Conservation (phyloP, 2,888 invertebrate genomes). For the Ennomos quercinarius region DNA sequence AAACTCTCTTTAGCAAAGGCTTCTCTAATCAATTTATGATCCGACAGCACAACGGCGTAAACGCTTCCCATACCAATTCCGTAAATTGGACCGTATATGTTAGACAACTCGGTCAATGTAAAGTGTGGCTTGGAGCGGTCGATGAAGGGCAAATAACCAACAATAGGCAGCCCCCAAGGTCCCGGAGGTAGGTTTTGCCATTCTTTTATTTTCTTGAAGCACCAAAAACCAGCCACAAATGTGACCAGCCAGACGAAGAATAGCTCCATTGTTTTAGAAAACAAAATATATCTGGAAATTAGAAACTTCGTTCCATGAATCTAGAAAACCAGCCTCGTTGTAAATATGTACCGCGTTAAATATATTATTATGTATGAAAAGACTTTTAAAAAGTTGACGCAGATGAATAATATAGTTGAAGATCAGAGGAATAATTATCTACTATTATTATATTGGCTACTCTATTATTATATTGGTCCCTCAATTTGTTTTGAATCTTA, state of each 20-base stretch:
- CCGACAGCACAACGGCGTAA: constrained; percentile 91
- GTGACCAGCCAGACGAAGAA: constrained; percentile 59
- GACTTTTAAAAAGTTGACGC: too few relatives aligned
- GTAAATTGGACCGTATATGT: constrained; percentile 90
- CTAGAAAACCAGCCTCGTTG: too few relatives aligned
- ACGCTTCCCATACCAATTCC: constrained; percentile 90
- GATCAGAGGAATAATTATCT: too few relatives aligned
- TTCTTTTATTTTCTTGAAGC: constrained; percentile 67
- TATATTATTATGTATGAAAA: too few relatives aligned
- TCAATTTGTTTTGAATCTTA: too few relatives aligned
- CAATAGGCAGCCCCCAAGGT: constrained; percentile 90
- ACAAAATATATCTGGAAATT: neutral
- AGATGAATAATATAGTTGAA: too few relatives aligned
- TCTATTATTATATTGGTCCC: too few relatives aligned
- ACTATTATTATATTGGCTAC: too few relatives aligned
- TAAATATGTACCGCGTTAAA: too few relatives aligned
- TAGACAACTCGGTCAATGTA: constrained; percentile 88
- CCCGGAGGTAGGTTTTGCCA: constrained; percentile 89
- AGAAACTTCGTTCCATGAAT: too few relatives aligned
- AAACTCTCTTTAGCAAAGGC: constrained; percentile 90
- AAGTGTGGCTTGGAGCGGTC: constrained; percentile 89
- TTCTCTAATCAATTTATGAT: constrained; percentile 89
- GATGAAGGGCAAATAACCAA: constrained; percentile 92
- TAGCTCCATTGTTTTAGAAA: constrained; percentile 55
- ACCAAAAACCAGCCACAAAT: constrained; percentile 64